Base-by-base conservation (phyloP, 2,113 vertebrate species). In the Spea bombifrons region DNA sequence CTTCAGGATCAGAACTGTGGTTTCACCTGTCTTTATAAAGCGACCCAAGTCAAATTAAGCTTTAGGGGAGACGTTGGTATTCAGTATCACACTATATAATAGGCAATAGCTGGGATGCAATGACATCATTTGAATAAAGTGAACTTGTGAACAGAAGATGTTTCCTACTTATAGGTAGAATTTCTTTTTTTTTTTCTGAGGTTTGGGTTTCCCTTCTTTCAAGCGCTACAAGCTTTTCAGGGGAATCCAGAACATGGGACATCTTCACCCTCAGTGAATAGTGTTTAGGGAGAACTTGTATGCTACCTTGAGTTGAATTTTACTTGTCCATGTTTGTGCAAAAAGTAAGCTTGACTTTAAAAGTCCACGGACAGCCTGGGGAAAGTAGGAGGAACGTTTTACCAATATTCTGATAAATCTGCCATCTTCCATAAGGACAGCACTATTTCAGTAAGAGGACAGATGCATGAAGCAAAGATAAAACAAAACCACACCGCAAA, bases 281-380 rank as follows among this genome's bases (percentile, higher is more conserved):
- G 45, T 63, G 13, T 45, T 48, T 49, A 15, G 53, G 66, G 13
- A 59, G 16, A 5, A 46, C 70, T 45, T 57, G 53, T 17, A 61
- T 63, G 15, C 75, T 30, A 63, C 44, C 55, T 8, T 15, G 46
- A 46, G 10, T 44, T 13, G 52, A 43, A 59, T 44, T 46, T 53
- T 17, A 65, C 46, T 47, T 12, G 45, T 48, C 17, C 8, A 47
- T 30, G n/a, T 53, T 48, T 74, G 78, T 80, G 64, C 78, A 80
- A 80, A 80, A 57, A 7, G 8, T n/a, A 53, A 30, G 30, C 30
- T 30, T 30, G 30, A 53, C 10, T 46, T 59, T 69, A 49, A 59
- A 48, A 67, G 53, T 66, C 30, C 68, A 71, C 71, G 65, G 48
- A 64, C 49, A 67, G 71, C 53, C 7, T 78, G 61, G 64, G 49